Base-by-base conservation (phyloP, 2,888 invertebrate species). In the Apocheima hispidaria region DNA sequence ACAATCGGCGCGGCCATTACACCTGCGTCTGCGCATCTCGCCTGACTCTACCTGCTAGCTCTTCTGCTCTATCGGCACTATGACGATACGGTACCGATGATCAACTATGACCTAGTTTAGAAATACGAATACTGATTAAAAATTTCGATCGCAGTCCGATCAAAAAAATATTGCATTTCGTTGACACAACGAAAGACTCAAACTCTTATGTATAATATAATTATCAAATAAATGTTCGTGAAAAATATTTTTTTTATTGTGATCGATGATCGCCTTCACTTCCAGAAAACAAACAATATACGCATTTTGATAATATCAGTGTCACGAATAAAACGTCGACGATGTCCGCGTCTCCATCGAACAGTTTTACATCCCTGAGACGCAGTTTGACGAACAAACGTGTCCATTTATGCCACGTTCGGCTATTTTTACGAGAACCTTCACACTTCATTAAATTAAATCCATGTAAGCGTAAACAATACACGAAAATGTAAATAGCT, bases 1-100 rank as follows among this genome's bases (percentile, higher is more conserved):
- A 69, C 69, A 62, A 68, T 21, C 58, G 41, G 20, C 49, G 63
- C 65, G 61, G 60, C 44, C 64, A 57, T 55, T 62, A 58, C 59
- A 60, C 65, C 62, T 62, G 66, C 67, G 65, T 53, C 44, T 38
- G 58, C 54, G 61, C 68, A 55, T 59, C 52, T 50, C n/a, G 43
- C 12, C 38, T n/a, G 30, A 14, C 16, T 50, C 14, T 9, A 7
- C 14, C 21, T 57, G 23, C 23, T 51, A n/a, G 12, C n/a, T 40
- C 52, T 48, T 12, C 40, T 53, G 38, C 21, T 16, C 33, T 48
- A 16, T 21, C 23, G 14, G 35, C 38, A 38, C 50, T 36, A 14
- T 36, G 36, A 16, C 12, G n/a, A 21, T 36, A 26, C 14, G 21
- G 20, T 1, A 14, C 35, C 3, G 3, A 1, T 6, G 33, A 33